Base-by-base conservation (phyloP, 2,888 invertebrate genomes). In the Tuberolachnus salignus region DNA sequence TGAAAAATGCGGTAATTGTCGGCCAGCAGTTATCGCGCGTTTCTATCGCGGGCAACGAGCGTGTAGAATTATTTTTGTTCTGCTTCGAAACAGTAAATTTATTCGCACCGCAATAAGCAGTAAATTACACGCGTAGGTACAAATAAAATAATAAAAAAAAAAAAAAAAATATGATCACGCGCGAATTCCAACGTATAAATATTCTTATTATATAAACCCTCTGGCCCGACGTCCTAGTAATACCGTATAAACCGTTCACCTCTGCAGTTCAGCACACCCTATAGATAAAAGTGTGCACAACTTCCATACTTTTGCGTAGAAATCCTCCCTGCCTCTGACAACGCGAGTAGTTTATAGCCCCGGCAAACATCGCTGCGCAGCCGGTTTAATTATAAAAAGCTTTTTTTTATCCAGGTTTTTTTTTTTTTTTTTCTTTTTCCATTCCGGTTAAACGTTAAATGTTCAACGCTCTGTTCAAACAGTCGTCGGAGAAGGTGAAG, bases 301-400 rank as follows among this genome's bases (percentile, higher is more conserved):
- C 19, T 14, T 46, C 10, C 10, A 21, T 55, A 21, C 11, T 26
- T 6, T 14, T 13, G 26, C 23, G 19, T 6, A 26, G 44, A 61
- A 61, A 72, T 49, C 26, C 72, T 72, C 59, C 26, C 19, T n/a
- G 19, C 14, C 19, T 26, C 19, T 34, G 49, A 59, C 49, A 49
- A 0, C 26, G 26, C 34, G 26, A n/a, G 57, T 44, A 49, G 61
- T 72, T 61, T 72, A 72, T 72, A 70, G 44, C 21, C 55, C 16
- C 11, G 42, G 44, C 42, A 44, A n/a, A 44, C 10, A 34, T n/a
- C n/a, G n/a, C n/a, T n/a, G n/a, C n/a, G 19, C 14, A 34, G 72
- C 14, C 16, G 3, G 46, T 72, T 72, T 72, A 72, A 72, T 72
- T 72, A 72, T 61, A 72, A 72, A 72, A 72, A 59, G 19, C 49